These are phyloP conservation scores for Nymphicus hollandicus DNA, from an alignment of 2,113 vertebrate genomes.

Conservation along the genomic window DNA sequence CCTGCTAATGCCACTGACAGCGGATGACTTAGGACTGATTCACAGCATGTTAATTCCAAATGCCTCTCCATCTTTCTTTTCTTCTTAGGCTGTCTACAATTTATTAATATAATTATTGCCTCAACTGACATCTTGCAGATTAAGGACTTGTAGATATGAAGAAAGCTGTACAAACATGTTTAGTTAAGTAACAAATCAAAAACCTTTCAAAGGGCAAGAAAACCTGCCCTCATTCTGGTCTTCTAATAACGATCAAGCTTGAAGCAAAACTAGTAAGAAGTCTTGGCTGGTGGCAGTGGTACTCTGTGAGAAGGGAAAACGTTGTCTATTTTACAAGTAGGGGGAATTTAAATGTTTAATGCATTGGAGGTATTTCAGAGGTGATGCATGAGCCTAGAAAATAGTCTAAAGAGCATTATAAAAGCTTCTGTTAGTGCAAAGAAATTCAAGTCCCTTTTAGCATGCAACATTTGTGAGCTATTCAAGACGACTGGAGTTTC, in stretches of 20 bases:
- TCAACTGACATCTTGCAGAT: conserved; percentile 63
- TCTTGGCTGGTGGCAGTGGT: neutral
- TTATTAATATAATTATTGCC: conserved; percentile 71
- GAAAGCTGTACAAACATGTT: conserved; percentile 57
- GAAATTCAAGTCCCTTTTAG: conserved; percentile 8
- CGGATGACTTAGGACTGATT: conserved; percentile 60
- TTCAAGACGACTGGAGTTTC: neutral
- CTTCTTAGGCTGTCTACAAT: conserved; percentile 56
- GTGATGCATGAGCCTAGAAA: neutral
- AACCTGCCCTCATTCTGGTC: conserved; percentile 11
- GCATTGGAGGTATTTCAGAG: neutral
- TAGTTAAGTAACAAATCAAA: conserved; percentile 65
- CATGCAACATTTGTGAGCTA: neutral
- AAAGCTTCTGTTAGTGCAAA: neutral
- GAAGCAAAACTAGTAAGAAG: neutral
- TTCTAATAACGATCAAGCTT: conserved; percentile 52
- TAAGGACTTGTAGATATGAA: conserved; percentile 56
- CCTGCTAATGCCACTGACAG: conserved; percentile 60
- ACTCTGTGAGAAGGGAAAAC: neutral
- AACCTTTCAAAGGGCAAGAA: conserved; percentile 38
- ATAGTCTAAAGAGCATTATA: conserved; percentile 25
- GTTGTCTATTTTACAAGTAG: neutral
- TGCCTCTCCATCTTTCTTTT: conserved; percentile 58
- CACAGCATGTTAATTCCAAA: conserved; percentile 62
- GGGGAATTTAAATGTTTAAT: conserved; percentile 5